Evolutionary conservation across 2,888 invertebrate genomes (phyloP).

Genomic region (Galerucella nymphaeae): DNA sequence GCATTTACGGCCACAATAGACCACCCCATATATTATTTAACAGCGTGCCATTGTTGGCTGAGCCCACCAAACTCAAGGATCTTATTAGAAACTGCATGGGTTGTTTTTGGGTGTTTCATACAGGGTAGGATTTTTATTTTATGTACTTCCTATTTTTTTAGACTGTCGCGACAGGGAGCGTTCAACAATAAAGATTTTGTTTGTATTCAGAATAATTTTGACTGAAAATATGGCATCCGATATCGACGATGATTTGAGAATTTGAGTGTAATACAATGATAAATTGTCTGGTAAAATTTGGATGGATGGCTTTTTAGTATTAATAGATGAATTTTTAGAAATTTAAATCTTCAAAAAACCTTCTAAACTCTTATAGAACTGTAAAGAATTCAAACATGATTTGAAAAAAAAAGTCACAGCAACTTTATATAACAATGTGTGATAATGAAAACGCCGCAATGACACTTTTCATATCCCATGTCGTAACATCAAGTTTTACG

Average conservation of each 20-base stretch:
- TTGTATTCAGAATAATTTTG: conserved; percentile 7
- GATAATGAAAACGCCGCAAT: background rate
- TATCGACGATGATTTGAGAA: background rate
- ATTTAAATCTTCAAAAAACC: background rate
- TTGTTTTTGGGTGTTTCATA: conserved; percentile 13
- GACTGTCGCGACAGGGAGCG: conserved; percentile 4
- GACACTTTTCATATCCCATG: background rate
- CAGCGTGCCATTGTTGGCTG: conserved; percentile 51
- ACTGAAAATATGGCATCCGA: background rate
- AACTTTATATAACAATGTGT: background rate
- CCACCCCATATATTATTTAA: conserved; percentile 58
- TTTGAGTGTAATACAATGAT: background rate
- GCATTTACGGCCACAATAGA: conserved; percentile 55
- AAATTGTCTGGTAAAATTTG: background rate
- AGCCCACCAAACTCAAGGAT: conserved; percentile 41
- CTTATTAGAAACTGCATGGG: conserved; percentile 24
- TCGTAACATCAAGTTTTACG: conserved; percentile 9
- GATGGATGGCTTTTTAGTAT: background rate
- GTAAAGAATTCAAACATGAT: background rate
- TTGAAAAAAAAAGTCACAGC: background rate
- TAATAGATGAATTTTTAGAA: background rate
- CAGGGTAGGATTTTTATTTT: conserved; percentile 5
- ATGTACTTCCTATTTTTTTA: too few relatives aligned
- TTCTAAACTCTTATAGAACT: too few relatives aligned
- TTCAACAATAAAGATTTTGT: conserved; percentile 2